Base-by-base conservation (phyloP, 2,888 invertebrate species). In the Dimorphilus gyrociliatus region DNA sequence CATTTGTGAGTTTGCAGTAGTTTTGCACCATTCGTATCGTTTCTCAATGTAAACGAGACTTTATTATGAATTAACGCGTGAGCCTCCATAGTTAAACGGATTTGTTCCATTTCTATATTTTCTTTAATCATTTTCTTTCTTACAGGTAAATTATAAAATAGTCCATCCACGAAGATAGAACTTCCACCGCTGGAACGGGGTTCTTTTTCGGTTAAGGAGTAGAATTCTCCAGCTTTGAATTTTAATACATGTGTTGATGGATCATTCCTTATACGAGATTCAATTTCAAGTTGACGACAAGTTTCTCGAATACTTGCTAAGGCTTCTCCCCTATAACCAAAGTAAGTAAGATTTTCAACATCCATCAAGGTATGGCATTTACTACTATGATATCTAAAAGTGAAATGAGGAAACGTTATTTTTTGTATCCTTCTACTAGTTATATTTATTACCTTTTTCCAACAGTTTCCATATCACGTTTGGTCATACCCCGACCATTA, bases 281-380 rank as follows among this genome's bases (percentile, higher is more conserved):
- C 68, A 36, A 81, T 68, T 38, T 68, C 70, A 3, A 80, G 55
- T 27, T 53, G 53, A 37, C 69, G 59, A 2, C 74, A 71, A 15
- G 72, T 51, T 33, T 68, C 64, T 27, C 68, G 60, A 29, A 78
- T 68, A 53, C 71, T 75, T 3, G 75, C 69, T 27, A 79, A 49
- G 16, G 74, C 69, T 62, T 76, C 73, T 6, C 78, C 78, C 37
- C 72, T 64, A 48, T 65, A 75, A n/a, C 78, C 78, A 64, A 72
- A 75, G 37, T 63, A 66, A 39, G 64, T 62, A 1, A 71, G 57
- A 15, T 60, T 58, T 45, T 70, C 65, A 15, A 74, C 56, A 36
- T 71, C 70, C 13, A 56, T 45, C 4, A 72, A 33, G 33, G 66
- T 61, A 24, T 64, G 58, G 44, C 72, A 70, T 62, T 76, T 78